Base-by-base conservation (phyloP, 1,140 invertebrate genomes). In the Eriosoma lanigerum region DNA sequence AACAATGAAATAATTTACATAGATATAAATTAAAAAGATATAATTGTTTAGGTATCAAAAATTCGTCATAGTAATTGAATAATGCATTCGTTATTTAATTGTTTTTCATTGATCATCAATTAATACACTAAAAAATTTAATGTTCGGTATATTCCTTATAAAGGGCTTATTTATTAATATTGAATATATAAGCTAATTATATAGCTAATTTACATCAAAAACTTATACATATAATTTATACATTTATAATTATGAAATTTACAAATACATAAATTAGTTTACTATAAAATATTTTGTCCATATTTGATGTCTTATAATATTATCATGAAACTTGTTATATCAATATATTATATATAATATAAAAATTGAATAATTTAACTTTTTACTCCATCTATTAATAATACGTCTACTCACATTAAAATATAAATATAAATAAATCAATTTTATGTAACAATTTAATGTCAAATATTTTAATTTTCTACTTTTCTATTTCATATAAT, bases 391-490 rank as follows among this genome's bases (percentile, higher is more conserved):
- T 38, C 8, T 38, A 58, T n/a, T n/a, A 58, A 26, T 19, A 1
- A 48, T 48, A 19, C 15, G 46, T 70, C 44, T 38, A 48, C 13
- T 70, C 21, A 17, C 66, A 38, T 5, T n/a, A 12, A 66, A 44
- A 8, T 17, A 68, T 9, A 46, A 15, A 2, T 46, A n/a, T 24
- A 21, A 17, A 19, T 29, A 64, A 29, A n/a, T n/a, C n/a, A n/a
- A 13, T 68, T 21, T 5, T n/a, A 9, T 48, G 19, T 21, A 1
- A 24, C 44, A 68, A 68, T 46, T 68, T 19, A 68, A 68, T 68
- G 38, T 68, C 44, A 26, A 70, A 70, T 26, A 10, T 70, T 70
- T 50, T 24, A 44, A 38, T 19, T 66, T 66, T 66, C 32, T 44
- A 58, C 21, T 26, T 24, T 24, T 21, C 21, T 70, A 70, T 46